Evolutionary conservation across 2,113 vertebrate genomes (phyloP).

Genomic region (Charina bottae): DNA sequence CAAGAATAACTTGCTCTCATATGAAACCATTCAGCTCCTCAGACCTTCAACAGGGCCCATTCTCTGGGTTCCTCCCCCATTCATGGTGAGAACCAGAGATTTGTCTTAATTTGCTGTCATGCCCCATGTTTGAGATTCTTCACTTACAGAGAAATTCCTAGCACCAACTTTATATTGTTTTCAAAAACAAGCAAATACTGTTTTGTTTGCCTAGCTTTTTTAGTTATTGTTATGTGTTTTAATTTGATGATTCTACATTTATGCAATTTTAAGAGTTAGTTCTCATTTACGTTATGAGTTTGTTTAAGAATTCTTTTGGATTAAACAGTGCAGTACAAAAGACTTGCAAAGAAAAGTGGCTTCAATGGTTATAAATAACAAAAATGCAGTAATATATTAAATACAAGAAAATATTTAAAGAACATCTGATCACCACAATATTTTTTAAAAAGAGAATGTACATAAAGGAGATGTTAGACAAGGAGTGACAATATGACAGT

Average conservation of each 20-base stretch:
- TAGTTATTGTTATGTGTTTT: background rate
- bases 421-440: background rate
- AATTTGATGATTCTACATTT: background rate
- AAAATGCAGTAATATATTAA: background rate
- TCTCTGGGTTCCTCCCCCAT: background rate
- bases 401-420: background rate
- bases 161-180: background rate
- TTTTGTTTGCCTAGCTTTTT: background rate
- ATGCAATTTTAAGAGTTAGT: background rate
- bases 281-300: background rate
- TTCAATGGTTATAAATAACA: background rate
- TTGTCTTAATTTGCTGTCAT: background rate
- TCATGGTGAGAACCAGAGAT: background rate
- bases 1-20: background rate
- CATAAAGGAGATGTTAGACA: background rate
- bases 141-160: too few species aligned
- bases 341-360: background rate
- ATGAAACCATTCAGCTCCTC: background rate
- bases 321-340: background rate
- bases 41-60: background rate
- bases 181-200: background rate
- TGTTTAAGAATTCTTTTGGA: background rate
- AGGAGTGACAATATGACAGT: background rate
- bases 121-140: background rate
- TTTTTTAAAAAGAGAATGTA: background rate